Percentiles rank a stretch among this genome's conserved stretches.
These are phyloP conservation scores for Temnothorax nylanderi DNA, from an alignment of 1,140 invertebrate species.

Conservation along the genomic window DNA sequence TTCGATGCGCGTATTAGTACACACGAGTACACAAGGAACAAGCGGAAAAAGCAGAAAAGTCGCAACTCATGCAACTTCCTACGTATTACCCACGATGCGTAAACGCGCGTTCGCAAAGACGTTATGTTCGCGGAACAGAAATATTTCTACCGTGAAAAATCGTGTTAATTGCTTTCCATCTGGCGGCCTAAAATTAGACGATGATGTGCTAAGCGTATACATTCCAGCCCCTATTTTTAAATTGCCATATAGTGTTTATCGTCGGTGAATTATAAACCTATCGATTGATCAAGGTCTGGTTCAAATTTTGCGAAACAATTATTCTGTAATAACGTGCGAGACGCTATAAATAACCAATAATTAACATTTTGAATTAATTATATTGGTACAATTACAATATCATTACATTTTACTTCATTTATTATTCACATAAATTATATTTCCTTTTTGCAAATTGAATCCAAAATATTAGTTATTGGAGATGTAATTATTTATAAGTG, in stretches of 20 bases:
- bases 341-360: conserved; percentile 40
- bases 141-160: conserved; percentile 24
- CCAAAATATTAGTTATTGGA: not conserved
- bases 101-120: conserved; percentile 6
- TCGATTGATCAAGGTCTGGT: not conserved
- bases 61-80: conserved; percentile 20
- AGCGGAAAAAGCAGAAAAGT: conserved; percentile 41
- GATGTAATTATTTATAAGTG: not conserved
- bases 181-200: conserved; percentile 9
- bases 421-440: conserved; percentile 19
- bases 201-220: not conserved
- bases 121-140: not conserved
- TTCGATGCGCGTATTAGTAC: conserved; percentile 37
- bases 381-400: not conserved
- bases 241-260: not conserved
- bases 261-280: not conserved
- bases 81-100: not conserved
- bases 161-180: conserved; percentile 37
- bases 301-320: conserved; percentile 19
- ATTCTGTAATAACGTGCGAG: conserved; percentile 7
- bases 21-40: conserved; percentile 17
- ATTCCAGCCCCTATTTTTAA: conserved; percentile 20
- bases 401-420: conserved; percentile 17
- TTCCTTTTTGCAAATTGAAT: not conserved
- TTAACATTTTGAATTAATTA: conserved; percentile 43